These are phyloP conservation scores for Luscinia megarhynchos DNA, from an alignment of 2,797 vertebrate genomes.

Conservation along the genomic window DNA sequence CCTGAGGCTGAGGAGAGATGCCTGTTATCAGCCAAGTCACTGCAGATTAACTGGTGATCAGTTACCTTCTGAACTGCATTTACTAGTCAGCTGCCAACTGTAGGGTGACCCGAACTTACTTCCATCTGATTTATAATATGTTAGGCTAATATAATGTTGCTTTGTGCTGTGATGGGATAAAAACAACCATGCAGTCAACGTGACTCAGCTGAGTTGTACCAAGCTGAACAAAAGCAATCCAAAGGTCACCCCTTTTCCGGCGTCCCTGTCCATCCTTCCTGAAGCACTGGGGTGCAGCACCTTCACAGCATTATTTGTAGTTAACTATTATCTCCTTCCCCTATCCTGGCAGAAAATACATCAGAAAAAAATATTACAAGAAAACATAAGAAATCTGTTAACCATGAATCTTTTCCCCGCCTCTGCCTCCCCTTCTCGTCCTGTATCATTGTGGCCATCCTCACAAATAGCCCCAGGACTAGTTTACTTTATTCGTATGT, in stretches of 20 bases:
- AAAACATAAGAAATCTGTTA: background rate
- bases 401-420: background rate
- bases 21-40: background rate
- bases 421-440: background rate
- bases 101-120: background rate
- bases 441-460: constrained; percentile 19
- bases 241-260: background rate
- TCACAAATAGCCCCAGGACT: constrained; percentile 47
- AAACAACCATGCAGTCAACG: background rate
- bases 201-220: constrained; percentile 5
- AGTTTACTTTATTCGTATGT: background rate
- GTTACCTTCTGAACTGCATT: background rate
- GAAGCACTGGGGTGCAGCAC: constrained; percentile 20
- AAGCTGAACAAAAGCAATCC: background rate
- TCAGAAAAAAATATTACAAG: background rate
- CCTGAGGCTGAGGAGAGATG: background rate
- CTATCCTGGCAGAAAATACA: background rate
- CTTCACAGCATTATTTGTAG: background rate
- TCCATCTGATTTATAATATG: background rate
- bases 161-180: background rate
- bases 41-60: background rate
- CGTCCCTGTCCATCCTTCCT: background rate
- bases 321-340: background rate
- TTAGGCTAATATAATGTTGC: constrained; percentile 5
- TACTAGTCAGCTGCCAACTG: background rate